Base-by-base conservation (phyloP, 2,113 vertebrate species). In the Paradisaea rubra region DNA sequence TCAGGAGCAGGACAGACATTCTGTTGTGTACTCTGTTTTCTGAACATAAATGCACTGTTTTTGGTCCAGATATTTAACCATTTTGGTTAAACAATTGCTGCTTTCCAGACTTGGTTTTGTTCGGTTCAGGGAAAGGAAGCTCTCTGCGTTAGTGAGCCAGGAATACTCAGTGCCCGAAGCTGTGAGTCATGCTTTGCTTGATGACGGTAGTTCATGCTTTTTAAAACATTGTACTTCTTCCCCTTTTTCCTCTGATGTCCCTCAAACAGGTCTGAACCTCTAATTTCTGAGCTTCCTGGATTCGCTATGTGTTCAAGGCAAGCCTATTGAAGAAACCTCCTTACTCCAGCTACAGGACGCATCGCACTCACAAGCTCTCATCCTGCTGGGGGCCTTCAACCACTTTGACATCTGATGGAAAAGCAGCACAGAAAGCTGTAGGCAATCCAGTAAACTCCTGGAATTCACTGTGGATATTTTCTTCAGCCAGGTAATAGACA, bases 71-170 rank as follows among this genome's bases (percentile, higher is more conserved):
- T 61, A 23, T 56, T 65, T 63, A 86, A 39, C 11, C 1, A 6
- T 80, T 65, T 41, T 93, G 5, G 2, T 80, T 76, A n/a, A 63
- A 45, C 28, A 20, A 19, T 63, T 73, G 3, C 17, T 7, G 21
- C 17, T 52, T 82, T 85, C 23, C 39, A 52, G 7, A 7, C 28
- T 31, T 56, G 18, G 2, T 52, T 59, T 81, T 87, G 4, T 63
- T 84, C 0, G 0, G 3, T 49, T 81, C 57, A 69, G 31, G 28
- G 42, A 52, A 76, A 88, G 80, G 50, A 23, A 82, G 9, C 0
- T n/a, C 13, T 42, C n/a, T 37, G 19, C 17, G 12, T 54, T 70
- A 15, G 53, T 12, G 63, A 49, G 7, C 22, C 17, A 84, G 49
- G 45, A 65, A 47, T 28, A 47, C 10, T 63, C 25, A 33, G 31